A percentile compares a stretch with the other conserved stretches of the same genome.
These are phyloP conservation scores for Drosophila stalkeri DNA, from an alignment of 2,888 invertebrate species.

Conservation along the genomic window DNA sequence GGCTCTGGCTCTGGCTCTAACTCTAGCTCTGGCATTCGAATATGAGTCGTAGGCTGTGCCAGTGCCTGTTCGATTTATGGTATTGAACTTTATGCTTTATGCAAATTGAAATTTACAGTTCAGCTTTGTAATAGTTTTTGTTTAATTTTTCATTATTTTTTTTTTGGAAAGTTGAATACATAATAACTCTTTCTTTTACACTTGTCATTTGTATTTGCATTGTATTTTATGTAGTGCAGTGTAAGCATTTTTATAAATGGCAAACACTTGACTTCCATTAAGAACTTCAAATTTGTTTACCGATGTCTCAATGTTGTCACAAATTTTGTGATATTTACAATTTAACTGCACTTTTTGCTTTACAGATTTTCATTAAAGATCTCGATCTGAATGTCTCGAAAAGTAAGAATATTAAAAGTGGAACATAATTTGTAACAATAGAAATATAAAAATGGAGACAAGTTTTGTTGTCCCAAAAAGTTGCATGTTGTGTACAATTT, in stretches of 20 bases:
- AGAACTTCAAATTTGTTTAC: constrained; percentile 36
- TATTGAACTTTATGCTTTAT: constrained; percentile 72
- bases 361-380: too few relatives aligned
- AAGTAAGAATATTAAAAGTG: too few relatives aligned
- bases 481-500: too few relatives aligned
- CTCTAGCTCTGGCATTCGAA: constrained; percentile 10
- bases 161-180: constrained; percentile 15
- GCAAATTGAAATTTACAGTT: constrained; percentile 56
- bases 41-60: constrained; percentile 15
- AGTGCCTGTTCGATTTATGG: constrained; percentile 56
- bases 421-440: too few relatives aligned
- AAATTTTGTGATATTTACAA: too few relatives aligned
- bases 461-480: too few relatives aligned
- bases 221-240: background rate
- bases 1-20: background rate
- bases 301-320: constrained; percentile 28
- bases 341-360: too few relatives aligned
- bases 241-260: constrained; percentile 41
- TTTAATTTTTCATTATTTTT: constrained; percentile 35
- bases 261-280: constrained; percentile 44
- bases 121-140: constrained; percentile 38
- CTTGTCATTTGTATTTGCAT: constrained; percentile 20
- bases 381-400: too few relatives aligned
- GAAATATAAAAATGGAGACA: too few relatives aligned
- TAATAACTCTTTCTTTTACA: constrained; percentile 4